Percentiles rank a stretch among this genome's conserved stretches.
Conservation (phyloP, 1,140 invertebrate genomes). For the Penaeus japonicus region DNA sequence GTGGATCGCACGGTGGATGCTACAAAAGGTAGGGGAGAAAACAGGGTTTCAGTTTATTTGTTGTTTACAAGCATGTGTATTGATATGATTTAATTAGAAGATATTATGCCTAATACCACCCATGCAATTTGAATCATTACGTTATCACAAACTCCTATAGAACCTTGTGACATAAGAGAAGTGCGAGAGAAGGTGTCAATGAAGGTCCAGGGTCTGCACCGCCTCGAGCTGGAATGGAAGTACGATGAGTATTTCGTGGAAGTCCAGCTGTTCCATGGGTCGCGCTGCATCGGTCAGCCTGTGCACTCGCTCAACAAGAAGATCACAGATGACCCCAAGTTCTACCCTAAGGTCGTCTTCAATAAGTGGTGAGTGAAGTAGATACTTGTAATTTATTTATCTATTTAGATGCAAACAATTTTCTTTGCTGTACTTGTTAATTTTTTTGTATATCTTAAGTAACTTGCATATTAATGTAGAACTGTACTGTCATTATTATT, state of each 20-base stretch:
- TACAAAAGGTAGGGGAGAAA: conserved; percentile 27
- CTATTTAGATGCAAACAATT: neutral
- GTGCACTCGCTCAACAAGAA: conserved; percentile 74
- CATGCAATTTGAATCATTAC: neutral
- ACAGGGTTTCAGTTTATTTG: neutral
- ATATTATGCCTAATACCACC: neutral
- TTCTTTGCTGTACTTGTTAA: no score
- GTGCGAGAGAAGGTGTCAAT: conserved; percentile 83
- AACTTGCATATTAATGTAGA: no score
- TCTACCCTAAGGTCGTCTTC: conserved; percentile 83
- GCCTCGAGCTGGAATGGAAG: conserved; percentile 79
- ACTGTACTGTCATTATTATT: no score
- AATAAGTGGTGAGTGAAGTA: conserved; percentile 79
- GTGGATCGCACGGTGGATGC: conserved; percentile 61
- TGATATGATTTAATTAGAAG: neutral
- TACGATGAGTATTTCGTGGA: conserved; percentile 85
- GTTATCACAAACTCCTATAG: conserved; percentile 44
- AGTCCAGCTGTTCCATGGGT: conserved; percentile 87
- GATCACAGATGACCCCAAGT: conserved; percentile 68
- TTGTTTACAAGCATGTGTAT: neutral
- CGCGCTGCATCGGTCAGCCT: conserved; percentile 75
- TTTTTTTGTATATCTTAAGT: neutral
- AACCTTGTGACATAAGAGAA: conserved; percentile 64
- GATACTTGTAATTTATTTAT: neutral
- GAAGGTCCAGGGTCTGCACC: conserved; percentile 83